Conservation (phyloP, 2,888 invertebrate genomes). For the Parnassius apollo region DNA sequence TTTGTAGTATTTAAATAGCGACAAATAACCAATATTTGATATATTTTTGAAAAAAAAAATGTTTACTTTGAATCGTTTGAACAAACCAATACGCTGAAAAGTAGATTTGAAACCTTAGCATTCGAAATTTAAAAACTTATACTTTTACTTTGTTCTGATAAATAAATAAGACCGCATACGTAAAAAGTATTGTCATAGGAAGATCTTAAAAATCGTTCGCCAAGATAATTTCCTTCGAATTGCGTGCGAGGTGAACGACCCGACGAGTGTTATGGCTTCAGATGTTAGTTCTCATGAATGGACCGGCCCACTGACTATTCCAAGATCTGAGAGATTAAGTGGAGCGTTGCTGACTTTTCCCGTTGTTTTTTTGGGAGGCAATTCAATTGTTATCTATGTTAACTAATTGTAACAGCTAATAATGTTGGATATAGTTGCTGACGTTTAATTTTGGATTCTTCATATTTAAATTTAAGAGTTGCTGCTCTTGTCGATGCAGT, state of each 20-base stretch:
- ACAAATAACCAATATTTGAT: no score
- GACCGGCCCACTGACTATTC: slow-evolving; percentile 38
- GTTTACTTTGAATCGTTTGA: no score
- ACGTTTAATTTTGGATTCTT: no score
- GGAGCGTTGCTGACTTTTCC: background rate
- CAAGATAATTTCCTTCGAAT: slow-evolving; percentile 7
- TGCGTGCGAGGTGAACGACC: slow-evolving; percentile 52
- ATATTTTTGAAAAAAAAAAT: no score
- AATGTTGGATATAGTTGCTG: no score
- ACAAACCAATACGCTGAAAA: no score
- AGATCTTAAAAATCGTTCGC: no score
- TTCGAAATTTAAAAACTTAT: background rate
- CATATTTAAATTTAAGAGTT: no score
- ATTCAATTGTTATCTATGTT: no score
- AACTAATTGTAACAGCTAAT: no score
- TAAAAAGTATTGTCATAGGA: background rate
- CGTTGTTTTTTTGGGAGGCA: background rate
- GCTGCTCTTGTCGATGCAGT: no score
- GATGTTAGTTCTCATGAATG: slow-evolving; percentile 60
- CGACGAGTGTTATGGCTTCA: slow-evolving; percentile 41
- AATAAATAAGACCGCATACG: background rate
- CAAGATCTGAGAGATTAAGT: slow-evolving; percentile 15
- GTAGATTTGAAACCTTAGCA: background rate
- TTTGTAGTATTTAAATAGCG: no score
- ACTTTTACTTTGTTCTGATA: background rate